A percentile compares a stretch with the other conserved stretches of the same genome.
These are phyloP conservation scores for Willowsia nigromaculata DNA, from an alignment of 2,888 invertebrate genomes.

Conservation along the genomic window DNA sequence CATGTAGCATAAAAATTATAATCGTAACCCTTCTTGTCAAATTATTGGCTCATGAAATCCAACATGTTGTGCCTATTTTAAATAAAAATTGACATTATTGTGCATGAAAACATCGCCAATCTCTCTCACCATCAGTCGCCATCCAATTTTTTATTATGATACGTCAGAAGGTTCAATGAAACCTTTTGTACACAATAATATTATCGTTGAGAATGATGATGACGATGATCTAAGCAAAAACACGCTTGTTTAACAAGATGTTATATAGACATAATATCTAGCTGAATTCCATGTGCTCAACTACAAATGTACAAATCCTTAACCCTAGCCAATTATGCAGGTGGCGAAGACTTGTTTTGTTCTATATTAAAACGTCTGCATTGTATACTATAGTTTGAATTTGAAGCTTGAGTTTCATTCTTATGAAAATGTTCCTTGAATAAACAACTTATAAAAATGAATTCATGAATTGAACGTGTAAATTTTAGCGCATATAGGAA, in stretches of 20 bases:
- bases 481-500: neutral
- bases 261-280: neutral
- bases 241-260: conserved; percentile 47
- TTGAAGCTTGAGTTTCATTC: neutral
- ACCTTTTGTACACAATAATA: conserved; percentile 16
- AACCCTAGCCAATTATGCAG: conserved; percentile 11
- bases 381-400: neutral
- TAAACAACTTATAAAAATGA: neutral
- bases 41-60: neutral
- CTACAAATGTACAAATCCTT: neutral
- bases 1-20: conserved; percentile 1
- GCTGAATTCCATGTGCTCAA: neutral
- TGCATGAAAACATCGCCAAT: neutral
- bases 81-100: neutral
- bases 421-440: neutral
- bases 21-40: neutral
- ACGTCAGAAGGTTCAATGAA: conserved; percentile 53
- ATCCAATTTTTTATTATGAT: neutral
- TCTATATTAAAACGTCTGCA: neutral
- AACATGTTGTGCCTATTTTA: neutral
- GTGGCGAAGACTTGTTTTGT: conserved; percentile 43
- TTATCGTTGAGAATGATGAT: neutral
- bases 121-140: neutral
- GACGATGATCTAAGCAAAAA: neutral
- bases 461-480: conserved; percentile 5